A percentile compares a stretch with the other conserved stretches of the same genome.
These are phyloP conservation scores for Craniophora ligustri DNA, from an alignment of 2,888 invertebrate genomes.

Conservation along the genomic window DNA sequence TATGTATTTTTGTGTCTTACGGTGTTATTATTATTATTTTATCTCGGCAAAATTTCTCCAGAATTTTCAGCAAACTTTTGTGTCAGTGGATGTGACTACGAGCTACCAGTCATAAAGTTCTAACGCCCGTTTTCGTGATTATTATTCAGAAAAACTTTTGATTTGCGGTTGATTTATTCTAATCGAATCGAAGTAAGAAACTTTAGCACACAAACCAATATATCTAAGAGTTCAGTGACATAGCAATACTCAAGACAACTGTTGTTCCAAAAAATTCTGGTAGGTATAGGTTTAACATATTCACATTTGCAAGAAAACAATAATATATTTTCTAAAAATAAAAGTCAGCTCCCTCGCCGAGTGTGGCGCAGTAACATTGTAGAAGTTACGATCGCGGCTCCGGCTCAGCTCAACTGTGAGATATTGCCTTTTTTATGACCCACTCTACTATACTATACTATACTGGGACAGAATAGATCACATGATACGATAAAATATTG, in stretches of 20 bases:
- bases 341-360: conserved; percentile 77
- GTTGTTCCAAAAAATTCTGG: conserved; percentile 22
- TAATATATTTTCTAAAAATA: conserved; percentile 77
- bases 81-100: no score
- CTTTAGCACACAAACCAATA: neutral
- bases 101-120: no score
- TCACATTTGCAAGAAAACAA: conserved; percentile 66
- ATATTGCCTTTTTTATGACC: conserved; percentile 88
- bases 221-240: conserved; percentile 26
- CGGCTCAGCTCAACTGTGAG: conserved; percentile 87
- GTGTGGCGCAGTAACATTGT: conserved; percentile 85
- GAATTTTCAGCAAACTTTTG: no score
- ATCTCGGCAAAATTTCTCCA: no score
- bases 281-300: conserved; percentile 50
- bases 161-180: neutral
- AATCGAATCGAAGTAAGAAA: neutral
- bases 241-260: conserved; percentile 17
- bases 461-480: conserved; percentile 86
- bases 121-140: no score
- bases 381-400: conserved; percentile 86
- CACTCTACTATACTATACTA: conserved; percentile 86
- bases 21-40: no score
- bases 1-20: neutral
- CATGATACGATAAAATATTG: conserved; percentile 88
- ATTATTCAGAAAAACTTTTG: no score